Evolutionary conservation across 2,888 invertebrate genomes (phyloP).

Genomic region (Harpalus rubripes): DNA sequence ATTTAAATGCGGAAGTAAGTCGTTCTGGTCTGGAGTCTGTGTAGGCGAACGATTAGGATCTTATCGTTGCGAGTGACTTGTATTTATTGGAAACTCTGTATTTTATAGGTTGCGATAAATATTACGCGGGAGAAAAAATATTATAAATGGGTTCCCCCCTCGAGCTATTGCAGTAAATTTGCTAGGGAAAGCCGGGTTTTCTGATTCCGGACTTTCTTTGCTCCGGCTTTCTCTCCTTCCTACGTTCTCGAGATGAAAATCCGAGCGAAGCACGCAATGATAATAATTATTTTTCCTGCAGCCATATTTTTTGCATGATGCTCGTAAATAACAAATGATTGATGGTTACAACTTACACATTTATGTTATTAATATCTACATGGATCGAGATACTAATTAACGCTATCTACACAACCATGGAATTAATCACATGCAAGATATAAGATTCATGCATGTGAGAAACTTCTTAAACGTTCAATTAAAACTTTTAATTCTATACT

Average conservation of each 20-base stretch:
- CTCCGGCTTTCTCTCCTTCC: background rate
- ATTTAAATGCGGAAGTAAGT: slow-evolving; percentile 60
- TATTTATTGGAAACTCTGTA: slow-evolving; percentile 66
- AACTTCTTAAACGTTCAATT: too few relatives aligned
- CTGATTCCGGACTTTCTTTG: slow-evolving; percentile 42
- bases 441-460: too few relatives aligned
- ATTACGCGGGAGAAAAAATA: slow-evolving; percentile 64
- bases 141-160: slow-evolving; percentile 62
- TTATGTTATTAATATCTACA: slow-evolving; percentile 15
- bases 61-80: slow-evolving; percentile 62
- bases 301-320: slow-evolving; percentile 43
- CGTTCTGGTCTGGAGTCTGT: slow-evolving; percentile 53
- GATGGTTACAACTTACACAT: slow-evolving; percentile 18
- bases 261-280: slow-evolving; percentile 30
- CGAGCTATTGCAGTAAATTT: slow-evolving; percentile 64
- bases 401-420: background rate
- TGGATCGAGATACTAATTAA: background rate
- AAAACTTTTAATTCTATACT: too few relatives aligned
- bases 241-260: slow-evolving; percentile 24
- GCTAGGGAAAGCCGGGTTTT: slow-evolving; percentile 60
- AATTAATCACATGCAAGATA: too few relatives aligned
- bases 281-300: slow-evolving; percentile 42
- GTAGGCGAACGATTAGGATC: slow-evolving; percentile 51
- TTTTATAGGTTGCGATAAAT: slow-evolving; percentile 66
- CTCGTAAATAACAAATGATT: slow-evolving; percentile 42